Base-by-base conservation (phyloP, 2,113 vertebrate genomes). In the Chloropsis hardwickii region DNA sequence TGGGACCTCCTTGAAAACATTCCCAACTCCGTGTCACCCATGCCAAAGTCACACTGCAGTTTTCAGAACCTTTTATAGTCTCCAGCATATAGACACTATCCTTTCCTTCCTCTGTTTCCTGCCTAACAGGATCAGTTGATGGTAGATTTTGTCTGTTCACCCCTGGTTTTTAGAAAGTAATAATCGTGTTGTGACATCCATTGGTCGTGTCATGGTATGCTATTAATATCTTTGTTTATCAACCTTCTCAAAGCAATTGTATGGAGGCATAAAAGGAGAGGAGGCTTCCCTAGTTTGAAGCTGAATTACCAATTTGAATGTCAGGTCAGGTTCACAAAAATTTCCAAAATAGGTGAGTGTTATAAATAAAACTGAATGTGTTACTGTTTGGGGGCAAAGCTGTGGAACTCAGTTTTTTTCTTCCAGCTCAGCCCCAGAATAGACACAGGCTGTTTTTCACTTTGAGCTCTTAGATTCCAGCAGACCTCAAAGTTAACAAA, bases 351-450 rank as follows among this genome's bases (percentile, higher is more conserved):
- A 93, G 82, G 92, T 95, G 93, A 84, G 76, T 88, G 90, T 81
- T 96, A 84, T 90, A 96, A 95, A 96, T 94, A 96, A 92, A 81
- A 40, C 72, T n/a, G 60, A 92, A 95, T 69, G 90, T 91, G 79
- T 93, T 96, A 91, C 93, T 90, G 89, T 95, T 96, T 96, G 40
- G 72, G 88, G 79, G 90, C 79, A 96, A 95, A 94, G 90, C 90
- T 96, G 93, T 91, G 83, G 89, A 95, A 78, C 76, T 96, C 60
- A 23, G 1, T 74, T 91, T 94, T 95, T 94, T 79, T 37, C 65
- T 91, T 96, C 82, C 65, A 96, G 40, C 92, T 92, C 88, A 90
- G 80, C 72, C 90, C 64, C 60, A 96, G 92, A 96, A 95, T 92
- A 96, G 92, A 88, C 60, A 83, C 90, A 90, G 94, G 72, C 90